Base-by-base conservation (phyloP, 2,888 invertebrate genomes). In the Philereme transversata region DNA sequence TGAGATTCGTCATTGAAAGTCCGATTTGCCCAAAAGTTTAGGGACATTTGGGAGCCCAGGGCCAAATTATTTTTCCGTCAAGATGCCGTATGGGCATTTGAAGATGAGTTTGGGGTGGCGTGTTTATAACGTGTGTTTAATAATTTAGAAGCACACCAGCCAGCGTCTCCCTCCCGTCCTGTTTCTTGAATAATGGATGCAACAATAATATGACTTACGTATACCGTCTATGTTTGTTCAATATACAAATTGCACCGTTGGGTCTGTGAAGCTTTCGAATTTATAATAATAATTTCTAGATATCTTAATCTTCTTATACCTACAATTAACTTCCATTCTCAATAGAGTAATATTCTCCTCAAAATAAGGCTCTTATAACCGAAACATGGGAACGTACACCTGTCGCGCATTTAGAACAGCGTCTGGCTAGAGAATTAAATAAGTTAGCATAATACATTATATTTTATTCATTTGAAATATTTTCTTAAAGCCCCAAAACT, bases 121-220 rank as follows among this genome's bases (percentile, higher is more conserved):
- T 84, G 86, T 84, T 83, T 86, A 86, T 90, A 90, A 90, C 85
- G 85, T 76, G 79, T 84, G 86, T 90, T 92, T 92, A 91, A 92
- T 92, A 90, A 88, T 91, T 88, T 88, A 92, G 84, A 76, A 82
- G 84, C 36, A 75, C 69, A 49, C 56, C 52, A 33, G 52, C 56
- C 52, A 33, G 53, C 53, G 55, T 76, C 82, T 83, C 87, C 87
- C 86, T 85, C 78, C 81, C 81, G 78, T 80, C 79, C 82, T 75
- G 81, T 66, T 74, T 73, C 68, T 79, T 90, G 88, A 91, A 91
- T 91, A 89, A 90, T 90, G 82, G 79, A 91, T 89, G 83, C 82
- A 84, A 86, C 86, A 87, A 90, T 88, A 90, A 89, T 88, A 87
- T 86, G 81, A 83, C 75, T 77, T 67, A 69, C 76, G 75, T 78